Percentiles rank a stretch among this genome's conserved stretches.
Conservation (phyloP, 23 tunicate genomes). For the Corella eumyota region DNA sequence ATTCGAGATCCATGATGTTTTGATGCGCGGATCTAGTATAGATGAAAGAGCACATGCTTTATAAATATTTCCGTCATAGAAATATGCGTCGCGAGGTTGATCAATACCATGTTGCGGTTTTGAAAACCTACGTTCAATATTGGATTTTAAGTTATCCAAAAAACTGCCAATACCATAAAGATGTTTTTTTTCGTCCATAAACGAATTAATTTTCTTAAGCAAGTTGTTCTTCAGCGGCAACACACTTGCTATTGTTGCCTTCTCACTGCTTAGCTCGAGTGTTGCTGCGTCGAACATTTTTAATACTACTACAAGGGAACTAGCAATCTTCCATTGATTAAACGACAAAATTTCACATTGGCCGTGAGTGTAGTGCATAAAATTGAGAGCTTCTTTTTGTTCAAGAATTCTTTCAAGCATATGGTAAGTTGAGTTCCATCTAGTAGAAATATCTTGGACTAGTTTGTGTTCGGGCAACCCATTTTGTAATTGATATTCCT, state of each 20-base stretch:
- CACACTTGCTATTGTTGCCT: not conserved
- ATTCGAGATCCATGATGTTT: slow-evolving; percentile 7
- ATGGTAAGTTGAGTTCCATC: slow-evolving; percentile 56
- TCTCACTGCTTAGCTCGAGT: slow-evolving; percentile 3
- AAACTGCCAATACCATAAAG: not conserved
- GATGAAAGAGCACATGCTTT: slow-evolving; percentile 6
- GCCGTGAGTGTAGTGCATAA: slow-evolving; percentile 2
- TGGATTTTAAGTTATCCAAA: not conserved
- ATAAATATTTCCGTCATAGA: not conserved
- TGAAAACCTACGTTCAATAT: slow-evolving; percentile 7
- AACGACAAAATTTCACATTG: not conserved
- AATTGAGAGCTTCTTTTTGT: not conserved
- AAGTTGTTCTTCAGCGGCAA: slow-evolving; percentile 6
- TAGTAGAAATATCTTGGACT: slow-evolving; percentile 33
- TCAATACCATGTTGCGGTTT: slow-evolving; percentile 2
- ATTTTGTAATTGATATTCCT: slow-evolving; percentile 11
- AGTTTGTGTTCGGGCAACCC: slow-evolving; percentile 9
- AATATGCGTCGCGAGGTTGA: slow-evolving; percentile 4
- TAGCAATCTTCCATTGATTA: slow-evolving; percentile 9
- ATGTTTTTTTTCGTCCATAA: not conserved
- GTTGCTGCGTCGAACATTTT: slow-evolving; percentile 20
- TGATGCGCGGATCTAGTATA: slow-evolving; percentile 17
- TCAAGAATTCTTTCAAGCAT: slow-evolving; percentile 19
- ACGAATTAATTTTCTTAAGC: slow-evolving; percentile 2
- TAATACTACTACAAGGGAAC: slow-evolving; percentile 8